Base-by-base conservation (phyloP, 2,113 vertebrate genomes). In the Labeo rohita region DNA sequence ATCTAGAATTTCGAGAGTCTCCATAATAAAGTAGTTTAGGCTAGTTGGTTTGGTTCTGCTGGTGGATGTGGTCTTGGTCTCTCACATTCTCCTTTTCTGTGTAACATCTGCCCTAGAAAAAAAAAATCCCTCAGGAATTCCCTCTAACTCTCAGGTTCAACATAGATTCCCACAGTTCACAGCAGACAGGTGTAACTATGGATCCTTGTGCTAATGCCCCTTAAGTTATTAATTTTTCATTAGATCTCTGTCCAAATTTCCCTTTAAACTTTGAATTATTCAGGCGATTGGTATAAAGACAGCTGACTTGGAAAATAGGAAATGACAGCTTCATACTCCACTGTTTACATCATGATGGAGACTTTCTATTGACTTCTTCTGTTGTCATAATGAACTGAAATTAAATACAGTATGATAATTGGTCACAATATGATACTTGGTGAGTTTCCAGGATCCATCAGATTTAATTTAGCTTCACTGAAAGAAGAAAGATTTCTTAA, bases 291-390 rank as follows among this genome's bases (percentile, higher is more conserved):
- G n/a, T 74, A 74, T 74, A 3, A 23, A 75, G 11, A 23, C 43
- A n/a, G 47, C 49, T 76, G 49, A 76, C n/a, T 52, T 52, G 28
- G 74, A 77, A 77, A 52, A 77, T 34, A 23, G 6, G 74, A 52
- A 28, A 34, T 34, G 49, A 34, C 47, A 52, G 74, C 47, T 49
- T 18, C 2, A 8, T 59, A 59, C 16, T 59, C 16, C 66, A 61
- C 56, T 8, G 0, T n/a, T 61, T 56, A 6, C 54, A 68, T 36
- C 65, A 18, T 18, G 72, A 74, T 74, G 66, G 1, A 7, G 66
- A 39, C 66, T 70, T 70, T 70, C 66, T 3, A 3, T 70, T 39
- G 7, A 70, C 65, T 18, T 18, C 6, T 7, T 65, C 7, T 66
- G 65, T 66, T 66, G 28, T 66, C 23, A 65, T 34, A 15, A 66